These are phyloP conservation scores for Plusia festucae DNA, from an alignment of 2,888 invertebrate species.

Conservation along the genomic window DNA sequence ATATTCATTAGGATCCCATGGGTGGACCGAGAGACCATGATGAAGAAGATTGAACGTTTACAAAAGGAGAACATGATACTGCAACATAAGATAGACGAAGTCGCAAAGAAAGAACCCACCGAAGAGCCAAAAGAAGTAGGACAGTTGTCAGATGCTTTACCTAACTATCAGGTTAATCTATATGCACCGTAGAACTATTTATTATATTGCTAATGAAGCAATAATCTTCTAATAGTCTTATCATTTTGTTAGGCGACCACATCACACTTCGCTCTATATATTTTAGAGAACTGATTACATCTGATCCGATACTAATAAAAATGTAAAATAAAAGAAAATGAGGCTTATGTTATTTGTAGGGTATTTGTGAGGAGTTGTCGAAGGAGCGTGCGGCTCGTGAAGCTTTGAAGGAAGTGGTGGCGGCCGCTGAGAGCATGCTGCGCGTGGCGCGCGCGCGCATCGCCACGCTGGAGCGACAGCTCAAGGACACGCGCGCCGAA, in stretches of 20 bases:
- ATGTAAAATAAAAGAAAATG: background rate
- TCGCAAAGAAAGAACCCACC: conserved; percentile 60
- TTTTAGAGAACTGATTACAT: background rate
- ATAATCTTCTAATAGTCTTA: background rate
- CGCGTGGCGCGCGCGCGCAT: conserved; percentile 81
- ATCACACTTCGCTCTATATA: background rate
- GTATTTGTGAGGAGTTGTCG: conserved; percentile 70
- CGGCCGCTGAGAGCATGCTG: conserved; percentile 81
- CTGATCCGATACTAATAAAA: background rate
- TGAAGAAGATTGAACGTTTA: conserved; percentile 75
- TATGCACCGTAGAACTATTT: background rate
- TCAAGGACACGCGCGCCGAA: conserved; percentile 76
- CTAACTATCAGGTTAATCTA: conserved; percentile 64
- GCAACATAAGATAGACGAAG: conserved; percentile 75
- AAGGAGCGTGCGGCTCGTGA: conserved; percentile 81
- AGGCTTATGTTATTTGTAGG: conserved; percentile 53
- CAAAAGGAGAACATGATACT: conserved; percentile 76
- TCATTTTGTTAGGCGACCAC: background rate
- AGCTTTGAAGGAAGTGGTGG: conserved; percentile 77
- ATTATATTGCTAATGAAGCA: background rate
- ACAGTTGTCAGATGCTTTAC: conserved; percentile 32
- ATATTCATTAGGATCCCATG: conserved; percentile 73
- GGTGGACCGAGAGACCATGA: conserved; percentile 78
- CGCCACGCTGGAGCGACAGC: conserved; percentile 76
- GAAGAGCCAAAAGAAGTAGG: conserved; percentile 52